Evolutionary conservation across 2,113 vertebrate species (phyloP).

Genomic region (Procavia capensis): DNA sequence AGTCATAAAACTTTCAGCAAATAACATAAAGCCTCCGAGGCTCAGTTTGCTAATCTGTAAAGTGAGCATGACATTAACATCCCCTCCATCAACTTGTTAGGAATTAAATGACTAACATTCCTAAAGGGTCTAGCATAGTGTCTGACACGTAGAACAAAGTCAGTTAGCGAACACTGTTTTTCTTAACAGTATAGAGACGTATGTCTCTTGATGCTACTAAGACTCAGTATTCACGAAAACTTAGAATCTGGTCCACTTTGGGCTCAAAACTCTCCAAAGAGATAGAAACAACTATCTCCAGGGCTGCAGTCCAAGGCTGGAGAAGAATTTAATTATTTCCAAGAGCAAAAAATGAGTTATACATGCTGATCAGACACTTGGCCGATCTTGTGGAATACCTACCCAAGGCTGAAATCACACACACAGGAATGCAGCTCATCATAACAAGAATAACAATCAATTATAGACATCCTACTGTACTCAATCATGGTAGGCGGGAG

Average conservation of each 20-base stretch:
- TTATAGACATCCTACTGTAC: not conserved
- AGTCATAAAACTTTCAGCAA: not conserved
- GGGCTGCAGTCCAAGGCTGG: not conserved
- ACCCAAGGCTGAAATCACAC: conserved; percentile 9
- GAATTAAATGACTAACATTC: not conserved
- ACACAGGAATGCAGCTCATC: not conserved
- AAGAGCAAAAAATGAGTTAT: conserved; percentile 6
- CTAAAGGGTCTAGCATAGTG: not conserved
- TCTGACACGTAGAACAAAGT: not conserved
- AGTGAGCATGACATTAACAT: not conserved
- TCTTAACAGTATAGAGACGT: not conserved
- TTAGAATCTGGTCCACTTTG: not conserved
- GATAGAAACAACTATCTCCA: not conserved
- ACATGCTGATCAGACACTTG: conserved; percentile 2
- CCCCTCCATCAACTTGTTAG: not conserved
- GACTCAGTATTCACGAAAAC: not conserved
- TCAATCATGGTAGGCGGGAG: not conserved
- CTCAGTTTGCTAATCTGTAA: not conserved
- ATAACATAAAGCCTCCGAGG: accelerated
- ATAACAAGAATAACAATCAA: not conserved
- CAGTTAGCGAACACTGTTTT: not conserved
- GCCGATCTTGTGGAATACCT: not conserved
- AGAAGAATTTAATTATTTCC: conserved; percentile 40
- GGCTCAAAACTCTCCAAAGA: not conserved
- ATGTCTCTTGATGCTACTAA: not conserved